These are phyloP conservation scores for Chaetodon trifasciatus DNA, from an alignment of 2,797 vertebrate species.

Conservation along the genomic window DNA sequence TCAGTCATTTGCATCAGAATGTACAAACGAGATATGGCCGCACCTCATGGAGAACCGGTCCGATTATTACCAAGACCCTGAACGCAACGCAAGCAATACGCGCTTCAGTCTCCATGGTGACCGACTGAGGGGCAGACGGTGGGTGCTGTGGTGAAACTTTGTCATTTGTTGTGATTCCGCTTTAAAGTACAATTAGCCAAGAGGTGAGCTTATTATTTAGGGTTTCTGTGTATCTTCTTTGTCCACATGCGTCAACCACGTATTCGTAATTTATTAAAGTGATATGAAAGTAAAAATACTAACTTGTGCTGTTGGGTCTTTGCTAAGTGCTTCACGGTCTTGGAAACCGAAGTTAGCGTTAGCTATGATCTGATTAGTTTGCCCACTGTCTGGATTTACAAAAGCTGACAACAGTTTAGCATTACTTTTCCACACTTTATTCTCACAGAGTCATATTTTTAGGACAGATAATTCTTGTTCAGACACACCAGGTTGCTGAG, in stretches of 20 bases:
- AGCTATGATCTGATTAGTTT: not conserved
- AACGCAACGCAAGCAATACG: conserved; percentile 57
- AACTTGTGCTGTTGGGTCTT: not conserved
- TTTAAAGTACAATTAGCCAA: not conserved
- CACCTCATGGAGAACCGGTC: not conserved
- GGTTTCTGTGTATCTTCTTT: not conserved
- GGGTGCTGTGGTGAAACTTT: conserved; percentile 16
- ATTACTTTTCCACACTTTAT: not conserved
- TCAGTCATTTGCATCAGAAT: not conserved
- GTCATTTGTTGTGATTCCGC: not conserved
- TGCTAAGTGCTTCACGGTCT: not conserved
- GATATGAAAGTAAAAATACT: not conserved
- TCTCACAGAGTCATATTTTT: not conserved
- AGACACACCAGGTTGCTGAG: not conserved
- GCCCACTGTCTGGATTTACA: not conserved
- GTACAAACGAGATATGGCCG: not conserved
- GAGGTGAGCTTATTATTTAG: conserved; percentile 26
- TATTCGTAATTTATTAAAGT: not conserved
- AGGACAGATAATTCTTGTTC: not conserved
- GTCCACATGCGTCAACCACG: not conserved
- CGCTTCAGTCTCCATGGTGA: conserved; percentile 53
- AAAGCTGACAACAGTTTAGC: not conserved
- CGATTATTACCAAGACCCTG: conserved; percentile 51
- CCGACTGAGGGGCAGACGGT: conserved; percentile 7
- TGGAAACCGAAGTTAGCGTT: not conserved